A percentile compares a stretch with the other conserved stretches of the same genome.
These are phyloP conservation scores for Oreocharis arfaki DNA, from an alignment of 2,113 vertebrate genomes.

Conservation along the genomic window DNA sequence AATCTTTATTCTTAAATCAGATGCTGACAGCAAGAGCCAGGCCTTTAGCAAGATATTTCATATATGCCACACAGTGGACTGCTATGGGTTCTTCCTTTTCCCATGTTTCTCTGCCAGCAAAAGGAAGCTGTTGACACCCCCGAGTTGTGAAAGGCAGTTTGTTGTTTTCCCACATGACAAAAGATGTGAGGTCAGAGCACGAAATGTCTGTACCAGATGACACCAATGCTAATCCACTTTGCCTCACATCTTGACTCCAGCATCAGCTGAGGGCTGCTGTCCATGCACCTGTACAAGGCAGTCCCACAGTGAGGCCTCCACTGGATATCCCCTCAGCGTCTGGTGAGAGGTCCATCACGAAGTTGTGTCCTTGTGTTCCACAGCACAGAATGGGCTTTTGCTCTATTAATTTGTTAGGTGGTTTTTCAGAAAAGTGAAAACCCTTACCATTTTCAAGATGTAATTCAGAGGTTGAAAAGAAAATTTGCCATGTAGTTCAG, in stretches of 20 bases:
- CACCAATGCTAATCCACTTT: background rate
- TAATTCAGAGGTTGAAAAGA: background rate
- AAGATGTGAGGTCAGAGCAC: background rate
- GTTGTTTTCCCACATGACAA: background rate
- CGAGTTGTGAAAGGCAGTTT: background rate
- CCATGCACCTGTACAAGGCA: background rate
- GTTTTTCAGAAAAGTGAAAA: background rate
- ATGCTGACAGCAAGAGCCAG: background rate
- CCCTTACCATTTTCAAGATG: background rate
- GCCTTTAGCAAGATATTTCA: background rate
- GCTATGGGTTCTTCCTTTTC: background rate
- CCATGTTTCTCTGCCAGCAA: background rate
- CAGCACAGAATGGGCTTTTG: background rate
- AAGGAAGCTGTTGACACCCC: background rate
- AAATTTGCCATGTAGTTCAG: background rate
- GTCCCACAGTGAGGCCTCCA: background rate
- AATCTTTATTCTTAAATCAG: background rate
- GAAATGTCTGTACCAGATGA: background rate
- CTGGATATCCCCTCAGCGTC: background rate
- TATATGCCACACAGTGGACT: background rate
- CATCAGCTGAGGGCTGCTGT: background rate
- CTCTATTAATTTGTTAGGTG: background rate
- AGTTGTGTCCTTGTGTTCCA: background rate
- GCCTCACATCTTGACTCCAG: background rate
- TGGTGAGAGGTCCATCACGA: background rate